Evolutionary conservation across 2,888 invertebrate genomes (phyloP).

Genomic region (Nebria salina): DNA sequence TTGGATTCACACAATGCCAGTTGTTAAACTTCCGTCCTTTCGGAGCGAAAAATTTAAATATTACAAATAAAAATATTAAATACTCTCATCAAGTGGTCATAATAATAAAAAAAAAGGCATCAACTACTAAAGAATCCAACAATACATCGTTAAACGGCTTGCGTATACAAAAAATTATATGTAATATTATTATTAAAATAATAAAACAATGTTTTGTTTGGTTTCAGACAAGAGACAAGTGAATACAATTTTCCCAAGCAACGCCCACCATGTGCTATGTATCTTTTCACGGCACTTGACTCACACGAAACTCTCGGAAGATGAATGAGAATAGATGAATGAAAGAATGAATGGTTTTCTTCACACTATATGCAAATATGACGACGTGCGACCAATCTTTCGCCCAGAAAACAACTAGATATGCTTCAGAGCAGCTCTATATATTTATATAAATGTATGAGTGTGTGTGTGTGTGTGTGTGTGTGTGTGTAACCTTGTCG

Average conservation of each 20-base stretch:
- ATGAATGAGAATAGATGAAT: slow-evolving; percentile 15
- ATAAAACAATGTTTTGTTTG: background rate
- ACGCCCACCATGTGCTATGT: slow-evolving; percentile 6
- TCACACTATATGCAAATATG: slow-evolving; percentile 19
- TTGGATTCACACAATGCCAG: too few relatives aligned
- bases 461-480: background rate
- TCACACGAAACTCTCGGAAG: slow-evolving; percentile 10
- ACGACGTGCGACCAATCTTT: background rate
- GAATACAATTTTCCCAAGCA: background rate
- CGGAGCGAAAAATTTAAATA: too few relatives aligned
- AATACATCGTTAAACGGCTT: background rate
- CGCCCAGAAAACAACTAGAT: background rate
- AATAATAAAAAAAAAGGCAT: background rate
- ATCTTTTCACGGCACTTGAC: background rate
- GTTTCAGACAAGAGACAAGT: background rate
- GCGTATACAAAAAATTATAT: background rate
- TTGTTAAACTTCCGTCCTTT: too few relatives aligned
- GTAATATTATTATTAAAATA: background rate
- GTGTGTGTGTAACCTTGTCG: slow-evolving; percentile 7
- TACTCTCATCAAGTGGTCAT: background rate
- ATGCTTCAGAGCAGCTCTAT: background rate
- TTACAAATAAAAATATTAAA: too few relatives aligned
- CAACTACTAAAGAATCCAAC: background rate
- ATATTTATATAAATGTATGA: background rate
- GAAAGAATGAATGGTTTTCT: background rate